A percentile compares a stretch with the other conserved stretches of the same genome.
Conservation (phyloP, 2,888 invertebrate species). For the Palloptera scutellata region DNA sequence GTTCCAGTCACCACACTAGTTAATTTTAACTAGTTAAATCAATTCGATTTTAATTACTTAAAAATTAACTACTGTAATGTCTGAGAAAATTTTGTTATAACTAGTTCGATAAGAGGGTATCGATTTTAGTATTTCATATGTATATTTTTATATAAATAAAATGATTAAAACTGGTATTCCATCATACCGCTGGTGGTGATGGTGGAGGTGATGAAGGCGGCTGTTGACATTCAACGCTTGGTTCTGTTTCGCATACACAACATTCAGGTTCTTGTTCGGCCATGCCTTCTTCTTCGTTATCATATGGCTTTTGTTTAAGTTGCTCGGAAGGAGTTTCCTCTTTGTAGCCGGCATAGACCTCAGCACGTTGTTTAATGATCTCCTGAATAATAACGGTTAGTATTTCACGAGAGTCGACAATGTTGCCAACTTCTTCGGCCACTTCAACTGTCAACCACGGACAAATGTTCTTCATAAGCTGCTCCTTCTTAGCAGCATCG, state of each 20-base stretch:
- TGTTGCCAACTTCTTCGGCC: constrained; percentile 79
- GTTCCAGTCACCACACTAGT: too few relatives aligned
- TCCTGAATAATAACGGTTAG: constrained; percentile 82
- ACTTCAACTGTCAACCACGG: constrained; percentile 89
- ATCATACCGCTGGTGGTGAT: too few relatives aligned
- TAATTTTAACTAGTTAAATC: too few relatives aligned
- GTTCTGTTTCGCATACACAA: constrained; percentile 48
- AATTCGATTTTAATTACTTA: too few relatives aligned
- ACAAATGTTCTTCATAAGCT: constrained; percentile 74
- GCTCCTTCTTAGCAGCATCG: constrained; percentile 63
- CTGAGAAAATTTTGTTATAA: too few relatives aligned
- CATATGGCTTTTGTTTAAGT: constrained; percentile 1
- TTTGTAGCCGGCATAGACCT: constrained; percentile 54
- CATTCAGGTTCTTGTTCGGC: constrained; percentile 41
- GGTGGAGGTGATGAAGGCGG: too few relatives aligned
- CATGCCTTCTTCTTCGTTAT: constrained; percentile 36
- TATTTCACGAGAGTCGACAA: constrained; percentile 82
- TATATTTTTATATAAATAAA: too few relatives aligned
- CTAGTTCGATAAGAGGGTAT: too few relatives aligned
- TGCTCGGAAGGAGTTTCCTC: constrained; percentile 39
- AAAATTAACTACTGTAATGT: too few relatives aligned
- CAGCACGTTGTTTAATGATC: constrained; percentile 78
- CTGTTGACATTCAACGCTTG: constrained; percentile 4
- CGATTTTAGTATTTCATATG: too few relatives aligned
- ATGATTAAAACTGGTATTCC: too few relatives aligned